Evolutionary conservation across 2,113 vertebrate species (phyloP).

Genomic region (Cairina moschata): DNA sequence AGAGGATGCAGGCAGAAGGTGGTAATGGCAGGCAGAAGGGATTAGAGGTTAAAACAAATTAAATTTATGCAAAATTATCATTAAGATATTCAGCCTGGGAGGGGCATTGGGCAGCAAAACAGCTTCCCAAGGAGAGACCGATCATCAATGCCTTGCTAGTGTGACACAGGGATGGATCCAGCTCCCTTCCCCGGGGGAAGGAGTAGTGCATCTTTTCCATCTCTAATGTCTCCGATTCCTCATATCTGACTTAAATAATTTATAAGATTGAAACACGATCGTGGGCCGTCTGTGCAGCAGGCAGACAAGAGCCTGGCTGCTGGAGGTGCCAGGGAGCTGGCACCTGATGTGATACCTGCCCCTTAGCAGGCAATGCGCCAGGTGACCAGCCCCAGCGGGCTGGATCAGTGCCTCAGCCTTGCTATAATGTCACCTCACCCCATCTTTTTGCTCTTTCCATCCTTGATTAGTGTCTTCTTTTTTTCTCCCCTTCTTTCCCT

Average conservation of each 20-base stretch:
- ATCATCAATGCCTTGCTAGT: not conserved
- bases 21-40: not conserved
- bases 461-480: not conserved
- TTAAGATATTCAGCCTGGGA: not conserved
- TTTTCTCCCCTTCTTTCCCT: accelerated
- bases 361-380: not conserved
- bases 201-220: conserved; percentile 45
- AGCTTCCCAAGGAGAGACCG: not conserved
- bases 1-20: not conserved
- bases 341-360: not conserved
- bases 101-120: not conserved
- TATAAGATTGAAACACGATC: conserved; percentile 46
- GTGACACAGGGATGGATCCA: not conserved
- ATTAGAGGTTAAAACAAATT: conserved; percentile 8
- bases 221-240: conserved; percentile 41
- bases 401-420: not conserved
- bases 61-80: not conserved
- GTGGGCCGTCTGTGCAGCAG: not conserved
- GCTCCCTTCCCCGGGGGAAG: not conserved
- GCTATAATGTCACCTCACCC: not conserved
- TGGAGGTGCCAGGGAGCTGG: not conserved
- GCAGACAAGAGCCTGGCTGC: not conserved
- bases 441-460: not conserved
- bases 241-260: conserved; percentile 59
- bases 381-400: not conserved